Percentiles rank a stretch among this genome's conserved stretches.
Conservation (phyloP, 2,888 invertebrate species). For the Hirtodrosophila alboralis region DNA sequence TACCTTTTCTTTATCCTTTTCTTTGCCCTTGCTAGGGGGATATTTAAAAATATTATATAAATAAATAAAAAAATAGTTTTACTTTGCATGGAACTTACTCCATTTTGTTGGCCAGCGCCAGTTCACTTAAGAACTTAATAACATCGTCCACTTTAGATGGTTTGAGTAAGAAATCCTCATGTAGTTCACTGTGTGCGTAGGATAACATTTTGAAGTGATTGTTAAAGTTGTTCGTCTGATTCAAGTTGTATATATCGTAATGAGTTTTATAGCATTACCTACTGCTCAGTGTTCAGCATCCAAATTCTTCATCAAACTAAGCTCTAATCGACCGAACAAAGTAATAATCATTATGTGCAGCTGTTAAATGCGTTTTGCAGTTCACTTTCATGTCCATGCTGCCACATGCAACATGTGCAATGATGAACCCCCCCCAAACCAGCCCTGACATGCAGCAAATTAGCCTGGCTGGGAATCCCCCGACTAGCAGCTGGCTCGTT, state of each 20-base stretch:
- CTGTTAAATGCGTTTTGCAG: conserved; percentile 55
- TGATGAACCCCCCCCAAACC: conserved; percentile 6
- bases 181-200: conserved; percentile 3
- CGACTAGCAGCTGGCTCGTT: conserved; percentile 67
- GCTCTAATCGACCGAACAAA: conserved; percentile 45
- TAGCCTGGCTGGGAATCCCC: conserved; percentile 35
- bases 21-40: conserved; percentile 1
- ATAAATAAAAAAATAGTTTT: too few relatives aligned
- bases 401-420: conserved; percentile 9
- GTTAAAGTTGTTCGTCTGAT: conserved; percentile 5
- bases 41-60: not conserved
- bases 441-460: conserved; percentile 34
- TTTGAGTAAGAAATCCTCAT: conserved; percentile 40
- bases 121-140: conserved; percentile 30
- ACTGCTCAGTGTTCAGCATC: not conserved
- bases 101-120: conserved; percentile 26
- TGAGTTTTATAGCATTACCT: conserved; percentile 5
- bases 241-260: conserved; percentile 5
- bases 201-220: conserved; percentile 19
- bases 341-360: conserved; percentile 71
- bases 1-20: conserved; percentile 22
- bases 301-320: conserved; percentile 46
- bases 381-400: conserved; percentile 19
- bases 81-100: conserved; percentile 29
- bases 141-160: conserved; percentile 40